Base-by-base conservation (phyloP, 2,888 invertebrate genomes). In the Pheosia gnoma region DNA sequence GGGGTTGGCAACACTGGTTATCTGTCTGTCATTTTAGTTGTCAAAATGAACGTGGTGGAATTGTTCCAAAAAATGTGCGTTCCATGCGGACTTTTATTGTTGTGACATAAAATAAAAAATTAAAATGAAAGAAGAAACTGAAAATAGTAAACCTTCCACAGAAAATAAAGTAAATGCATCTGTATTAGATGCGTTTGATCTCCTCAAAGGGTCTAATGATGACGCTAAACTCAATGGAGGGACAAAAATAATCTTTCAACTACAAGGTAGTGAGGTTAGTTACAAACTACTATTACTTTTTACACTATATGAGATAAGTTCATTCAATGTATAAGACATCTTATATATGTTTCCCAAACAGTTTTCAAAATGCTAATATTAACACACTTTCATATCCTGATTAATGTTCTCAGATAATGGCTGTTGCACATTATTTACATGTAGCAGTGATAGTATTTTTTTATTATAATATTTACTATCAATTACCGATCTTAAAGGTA, bases 151-250 rank as follows among this genome's bases (percentile, higher is more conserved):
- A 60, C 67, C 78, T 64, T 75, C 72, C 58, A 83, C 80, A 55
- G 82, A 79, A 45, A 63, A 57, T 25, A 86, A 84, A 82, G 85
- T 89, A 5, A 84, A 87, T 38, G 67, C 88, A 56, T 90, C 91
- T 13, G 80, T 93, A 67, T 80, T 94, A 66, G 93, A 92, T 68
- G 88, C 93, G 43, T 94, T 93, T 74, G 89, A 89, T 72, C 83
- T 89, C 66, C 78, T 93, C 25, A 89, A 86, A 77, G 84, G 84
- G 4, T 65, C 82, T 6, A 88, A 88, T 78, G 89, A 90, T 72
- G 89, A 89, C 63, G 75, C 74, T 11, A 92, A 89, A 82, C 77
- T 91, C 57, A 82, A 73, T 63, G 94, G 93, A 63, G 93, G 90
- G 8, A 80, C 86, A 11, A 92, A 87, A 86, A 90, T 94, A 67